Percentiles rank a stretch among this genome's conserved stretches.
Conservation (phyloP, 2,113 vertebrate species). For the Rhadina sibilatrix region DNA sequence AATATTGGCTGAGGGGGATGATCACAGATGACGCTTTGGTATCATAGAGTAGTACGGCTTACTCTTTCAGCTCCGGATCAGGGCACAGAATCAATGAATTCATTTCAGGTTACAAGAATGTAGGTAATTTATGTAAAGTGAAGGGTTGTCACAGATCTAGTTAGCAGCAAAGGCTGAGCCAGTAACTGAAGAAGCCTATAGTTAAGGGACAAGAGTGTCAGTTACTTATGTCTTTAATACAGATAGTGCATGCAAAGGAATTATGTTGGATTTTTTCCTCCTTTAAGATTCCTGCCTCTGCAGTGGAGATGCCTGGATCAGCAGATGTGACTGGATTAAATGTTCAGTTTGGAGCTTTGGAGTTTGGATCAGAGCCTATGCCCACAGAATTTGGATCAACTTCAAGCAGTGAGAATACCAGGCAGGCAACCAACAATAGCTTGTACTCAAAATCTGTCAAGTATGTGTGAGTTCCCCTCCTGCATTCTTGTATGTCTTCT, state of each 20-base stretch:
- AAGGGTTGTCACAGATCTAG: not conserved
- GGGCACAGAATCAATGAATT: not conserved
- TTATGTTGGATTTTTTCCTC: not conserved
- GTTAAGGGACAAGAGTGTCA: not conserved
- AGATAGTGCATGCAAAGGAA: not conserved
- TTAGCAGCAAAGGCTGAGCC: not conserved
- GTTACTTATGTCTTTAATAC: not conserved
- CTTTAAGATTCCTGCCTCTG: conserved; percentile 87
- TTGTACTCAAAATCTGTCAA: conserved; percentile 89
- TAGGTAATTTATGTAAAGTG: not conserved
- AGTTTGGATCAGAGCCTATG: conserved; percentile 90
- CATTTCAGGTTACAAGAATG: not conserved
- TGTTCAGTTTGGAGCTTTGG: conserved; percentile 94
- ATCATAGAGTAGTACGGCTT: not conserved
- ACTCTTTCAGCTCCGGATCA: not conserved
- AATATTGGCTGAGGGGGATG: not conserved
- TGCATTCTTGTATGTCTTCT: not conserved
- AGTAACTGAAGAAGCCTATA: not conserved
- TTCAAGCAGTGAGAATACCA: conserved; percentile 75
- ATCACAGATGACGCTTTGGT: not conserved
- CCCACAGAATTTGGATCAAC: conserved; percentile 82
- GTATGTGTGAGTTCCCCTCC: conserved; percentile 56
- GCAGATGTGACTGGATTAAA: conserved; percentile 88
- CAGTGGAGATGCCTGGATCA: conserved; percentile 95
- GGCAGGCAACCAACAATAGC: conserved; percentile 79